Percentiles rank a stretch among this genome's conserved stretches.
These are phyloP conservation scores for Delia radicum DNA, from an alignment of 1,140 invertebrate species.

Conservation along the genomic window DNA sequence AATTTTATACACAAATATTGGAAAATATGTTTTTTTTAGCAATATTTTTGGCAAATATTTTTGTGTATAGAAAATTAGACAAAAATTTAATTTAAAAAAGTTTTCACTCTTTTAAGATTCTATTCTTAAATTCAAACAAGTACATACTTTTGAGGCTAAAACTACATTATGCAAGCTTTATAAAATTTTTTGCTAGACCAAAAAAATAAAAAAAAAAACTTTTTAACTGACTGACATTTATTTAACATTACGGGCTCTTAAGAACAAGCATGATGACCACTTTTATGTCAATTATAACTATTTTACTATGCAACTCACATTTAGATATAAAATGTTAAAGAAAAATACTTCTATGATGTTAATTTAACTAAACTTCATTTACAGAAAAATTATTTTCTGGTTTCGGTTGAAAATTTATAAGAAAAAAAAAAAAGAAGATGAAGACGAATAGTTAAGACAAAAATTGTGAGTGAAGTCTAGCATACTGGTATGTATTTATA, in stretches of 20 bases:
- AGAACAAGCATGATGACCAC: constrained; percentile 15
- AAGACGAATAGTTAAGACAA: no score
- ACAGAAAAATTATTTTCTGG: neutral
- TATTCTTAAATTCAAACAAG: no score
- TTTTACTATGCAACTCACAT: constrained; percentile 3
- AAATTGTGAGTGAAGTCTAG: neutral
- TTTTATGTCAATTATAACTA: constrained; percentile 18
- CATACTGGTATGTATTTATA: neutral
- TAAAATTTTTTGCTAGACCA: neutral
- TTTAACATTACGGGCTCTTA: constrained; percentile 14
- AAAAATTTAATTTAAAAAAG: no score
- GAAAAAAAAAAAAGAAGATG: neutral
- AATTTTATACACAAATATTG: no score
- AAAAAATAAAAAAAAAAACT: no score
- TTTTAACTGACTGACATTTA: constrained; percentile 15
- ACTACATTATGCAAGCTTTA: neutral
- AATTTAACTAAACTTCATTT: neutral
- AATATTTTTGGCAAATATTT: no score
- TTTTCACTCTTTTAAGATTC: no score
- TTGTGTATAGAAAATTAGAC: no score
- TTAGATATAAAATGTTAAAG: neutral
- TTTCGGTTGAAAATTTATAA: neutral
- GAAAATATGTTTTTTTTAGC: no score
- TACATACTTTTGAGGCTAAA: neutral
- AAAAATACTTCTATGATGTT: neutral